Percentiles rank a stretch among this genome's conserved stretches.
phyloP scores from a whole-genome alignment of 2,113 vertebrate genomes.

The Dromaius novaehollandiae region DNA sequence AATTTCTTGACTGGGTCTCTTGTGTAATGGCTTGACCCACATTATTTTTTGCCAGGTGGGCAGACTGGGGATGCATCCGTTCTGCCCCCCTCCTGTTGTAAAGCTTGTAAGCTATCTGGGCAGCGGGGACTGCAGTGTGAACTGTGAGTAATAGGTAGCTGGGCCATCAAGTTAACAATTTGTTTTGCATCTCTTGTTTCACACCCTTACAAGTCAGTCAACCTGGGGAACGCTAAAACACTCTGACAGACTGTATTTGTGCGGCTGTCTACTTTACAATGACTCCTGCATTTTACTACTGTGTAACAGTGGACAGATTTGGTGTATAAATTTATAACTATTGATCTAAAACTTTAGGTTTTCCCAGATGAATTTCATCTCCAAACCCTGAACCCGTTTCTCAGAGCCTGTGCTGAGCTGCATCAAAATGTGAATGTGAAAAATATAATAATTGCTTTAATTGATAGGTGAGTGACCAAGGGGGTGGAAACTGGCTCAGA shows the following conservation, averaged over 20 bases:
- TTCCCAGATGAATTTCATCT: constrained; percentile 99
- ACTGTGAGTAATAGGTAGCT: not conserved
- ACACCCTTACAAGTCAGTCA: not conserved
- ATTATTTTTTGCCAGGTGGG: not conserved
- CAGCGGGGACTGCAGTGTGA: not conserved
- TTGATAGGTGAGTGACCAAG: constrained; percentile 88
- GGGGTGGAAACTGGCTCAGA: constrained; percentile 24
- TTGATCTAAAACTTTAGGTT: constrained; percentile 81
- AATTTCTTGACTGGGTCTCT: not conserved
- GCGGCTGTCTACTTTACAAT: not conserved
- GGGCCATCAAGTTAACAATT: not conserved
- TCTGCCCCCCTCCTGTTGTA: not conserved
- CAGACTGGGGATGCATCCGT: not conserved
- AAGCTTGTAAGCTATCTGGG: not conserved
- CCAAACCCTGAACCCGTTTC: constrained; percentile 96
- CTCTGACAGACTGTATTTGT: not conserved
- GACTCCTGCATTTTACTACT: constrained; percentile 20
- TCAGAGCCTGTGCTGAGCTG: constrained; percentile 95
- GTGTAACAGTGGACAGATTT: not conserved
- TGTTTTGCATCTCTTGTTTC: not conserved
- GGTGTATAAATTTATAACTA: constrained; percentile 29
- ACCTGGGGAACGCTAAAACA: not conserved
- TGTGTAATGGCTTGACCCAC: not conserved
- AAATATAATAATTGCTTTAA: constrained; percentile 99
- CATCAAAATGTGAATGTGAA: constrained; percentile 99